Base-by-base conservation (phyloP, 2,888 invertebrate genomes). In the Dryobota labecula region DNA sequence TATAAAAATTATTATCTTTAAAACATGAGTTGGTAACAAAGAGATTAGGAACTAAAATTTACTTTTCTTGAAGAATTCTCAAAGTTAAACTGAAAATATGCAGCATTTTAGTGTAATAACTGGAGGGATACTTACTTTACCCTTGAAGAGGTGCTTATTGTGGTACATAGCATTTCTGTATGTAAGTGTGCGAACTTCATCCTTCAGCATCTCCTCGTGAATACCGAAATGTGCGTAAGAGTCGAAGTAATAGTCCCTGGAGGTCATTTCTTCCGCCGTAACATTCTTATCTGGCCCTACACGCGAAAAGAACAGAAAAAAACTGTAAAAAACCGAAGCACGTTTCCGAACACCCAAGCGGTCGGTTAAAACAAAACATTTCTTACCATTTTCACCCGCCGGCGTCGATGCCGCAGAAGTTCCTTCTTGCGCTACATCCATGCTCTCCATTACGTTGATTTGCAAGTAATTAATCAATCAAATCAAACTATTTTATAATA, bases 161-260 rank as follows among this genome's bases (percentile, higher is more conserved):
- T 99, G 99, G 92, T 99, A 99, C 98, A 99, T 99, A 18, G 99
- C 99, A 92, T 99, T 99, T 68, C 99, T 97, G 94, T 99, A 99
- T 1, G 99, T 99, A 78, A 99, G 97, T 24, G 99, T 99, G 69
- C 99, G 97, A 41, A 99, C 99, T 97, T 99, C 99, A 94, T 99
- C 99, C 95, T 99, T 99, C 78, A 99, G 96, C 99, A 99, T 99
- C 96, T 99, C 99, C 96, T 99, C 99, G 92, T 99, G 99, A 88
- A 99, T 99, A 58, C 99, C 99, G 94, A 99, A 99, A 96, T 99
- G 99, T 63, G 99, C 99, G 92, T 99, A 99, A 0, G 99, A 99
- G 95, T 99, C 99, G 93, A 99, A 99, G 93, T 99, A 99, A 94
- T 99, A 99, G 93, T 99, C 99, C 86, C 99, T 97, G 9, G 99